Conservation (phyloP, 1,140 invertebrate species). For the Drosophila willistoni region DNA sequence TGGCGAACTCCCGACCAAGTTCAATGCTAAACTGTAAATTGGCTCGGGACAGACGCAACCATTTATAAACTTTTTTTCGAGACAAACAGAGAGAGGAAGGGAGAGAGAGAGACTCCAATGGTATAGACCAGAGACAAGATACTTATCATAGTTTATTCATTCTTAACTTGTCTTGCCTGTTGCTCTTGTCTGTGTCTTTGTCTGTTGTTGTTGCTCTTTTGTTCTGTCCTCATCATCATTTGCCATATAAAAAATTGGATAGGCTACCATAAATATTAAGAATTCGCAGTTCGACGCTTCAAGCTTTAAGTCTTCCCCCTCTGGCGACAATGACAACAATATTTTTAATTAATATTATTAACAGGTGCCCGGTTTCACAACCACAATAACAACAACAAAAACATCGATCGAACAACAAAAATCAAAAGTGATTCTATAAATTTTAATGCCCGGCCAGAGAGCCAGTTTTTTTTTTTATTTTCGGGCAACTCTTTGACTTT, state of each 20-base stretch:
- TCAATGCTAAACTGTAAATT: constrained; percentile 83
- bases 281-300: constrained; percentile 50
- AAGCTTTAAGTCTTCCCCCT: constrained; percentile 14
- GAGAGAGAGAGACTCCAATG: constrained; percentile 25
- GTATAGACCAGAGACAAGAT: constrained; percentile 31
- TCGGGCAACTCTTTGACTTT: not conserved
- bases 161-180: constrained; percentile 69
- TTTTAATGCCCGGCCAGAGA: constrained; percentile 41
- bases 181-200: constrained; percentile 56
- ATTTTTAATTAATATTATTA: constrained; percentile 81
- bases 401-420: constrained; percentile 40
- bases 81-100: constrained; percentile 1
- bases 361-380: constrained; percentile 58
- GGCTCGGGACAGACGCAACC: constrained; percentile 75
- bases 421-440: constrained; percentile 76
- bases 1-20: constrained; percentile 80
- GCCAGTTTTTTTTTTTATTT: constrained; percentile 30
- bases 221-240: constrained; percentile 44
- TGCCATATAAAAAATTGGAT: constrained; percentile 17
- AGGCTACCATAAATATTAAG: constrained; percentile 34
- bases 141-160: constrained; percentile 79
- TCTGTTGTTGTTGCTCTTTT: constrained; percentile 34
- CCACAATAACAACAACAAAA: constrained; percentile 41
- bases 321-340: constrained; percentile 48
- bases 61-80: constrained; percentile 78